phyloP scores from a whole-genome alignment of 2,797 vertebrate genomes.

The Cephalopachus bancanus region DNA sequence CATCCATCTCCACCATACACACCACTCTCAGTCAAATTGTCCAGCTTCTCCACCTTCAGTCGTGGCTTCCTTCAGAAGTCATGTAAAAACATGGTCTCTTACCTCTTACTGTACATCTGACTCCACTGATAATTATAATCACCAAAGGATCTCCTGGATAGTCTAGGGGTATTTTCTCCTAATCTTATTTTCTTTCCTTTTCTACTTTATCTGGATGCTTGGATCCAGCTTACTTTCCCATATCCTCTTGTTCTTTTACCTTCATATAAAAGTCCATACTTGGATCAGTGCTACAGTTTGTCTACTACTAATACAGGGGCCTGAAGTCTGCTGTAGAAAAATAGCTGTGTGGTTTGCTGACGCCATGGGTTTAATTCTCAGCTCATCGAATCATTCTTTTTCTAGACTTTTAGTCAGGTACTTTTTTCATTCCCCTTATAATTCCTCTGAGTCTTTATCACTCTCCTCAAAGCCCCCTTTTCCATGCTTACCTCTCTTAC shows the following conservation, averaged over 20 bases:
- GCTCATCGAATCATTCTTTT: neutral
- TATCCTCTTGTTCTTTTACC: neutral
- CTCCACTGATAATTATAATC: neutral
- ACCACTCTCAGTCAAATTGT: neutral
- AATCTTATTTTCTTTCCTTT: neutral
- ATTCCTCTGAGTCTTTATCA: slow-evolving; percentile 1
- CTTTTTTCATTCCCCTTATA: neutral
- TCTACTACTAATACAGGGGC: neutral
- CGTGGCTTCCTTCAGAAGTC: neutral
- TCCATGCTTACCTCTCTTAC: neutral
- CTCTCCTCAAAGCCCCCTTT: neutral
- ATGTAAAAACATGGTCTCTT: neutral
- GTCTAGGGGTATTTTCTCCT: neutral
- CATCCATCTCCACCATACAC: neutral
- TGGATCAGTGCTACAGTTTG: neutral
- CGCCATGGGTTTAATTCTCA: neutral
- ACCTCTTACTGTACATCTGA: neutral
- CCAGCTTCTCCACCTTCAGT: neutral
- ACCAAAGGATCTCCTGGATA: neutral
- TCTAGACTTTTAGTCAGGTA: slow-evolving; percentile 1
- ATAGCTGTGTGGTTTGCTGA: neutral
- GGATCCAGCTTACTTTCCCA: neutral
- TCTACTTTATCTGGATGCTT: neutral
- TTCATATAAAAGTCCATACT: neutral
- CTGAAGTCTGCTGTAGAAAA: neutral